Conservation (phyloP, 1,140 invertebrate species). For the Bradysia coprophila region DNA sequence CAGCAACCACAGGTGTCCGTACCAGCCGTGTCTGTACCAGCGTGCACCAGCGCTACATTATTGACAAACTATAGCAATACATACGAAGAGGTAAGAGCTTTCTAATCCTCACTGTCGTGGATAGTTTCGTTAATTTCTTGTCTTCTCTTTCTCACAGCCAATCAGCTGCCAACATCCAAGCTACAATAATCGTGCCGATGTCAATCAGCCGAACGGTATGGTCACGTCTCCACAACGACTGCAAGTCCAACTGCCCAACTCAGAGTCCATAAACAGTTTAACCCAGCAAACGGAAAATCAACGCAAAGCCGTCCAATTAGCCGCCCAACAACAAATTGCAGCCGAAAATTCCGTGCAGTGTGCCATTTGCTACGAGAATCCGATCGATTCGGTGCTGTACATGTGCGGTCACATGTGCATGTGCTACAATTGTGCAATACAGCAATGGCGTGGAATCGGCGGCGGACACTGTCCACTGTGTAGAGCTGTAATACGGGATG, state of each 20-base stretch:
- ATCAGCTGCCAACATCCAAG: constrained; percentile 10
- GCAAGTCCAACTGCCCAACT: constrained; percentile 21
- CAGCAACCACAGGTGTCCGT: constrained; percentile 10
- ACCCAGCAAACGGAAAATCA: neutral
- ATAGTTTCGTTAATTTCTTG: neutral
- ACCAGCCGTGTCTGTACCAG: no score
- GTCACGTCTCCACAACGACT: constrained; percentile 17
- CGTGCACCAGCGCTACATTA: constrained; percentile 23
- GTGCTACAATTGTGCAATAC: constrained; percentile 89
- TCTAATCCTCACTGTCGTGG: neutral
- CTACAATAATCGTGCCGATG: no score
- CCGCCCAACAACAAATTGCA: no score
- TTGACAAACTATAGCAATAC: constrained; percentile 37
- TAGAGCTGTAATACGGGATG: constrained; percentile 77
- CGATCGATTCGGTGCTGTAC: constrained; percentile 84
- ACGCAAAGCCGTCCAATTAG: constrained; percentile 10
- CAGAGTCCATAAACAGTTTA: constrained; percentile 29
- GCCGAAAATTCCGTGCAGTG: no score
- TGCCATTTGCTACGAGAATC: constrained; percentile 85
- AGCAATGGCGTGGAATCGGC: constrained; percentile 77
- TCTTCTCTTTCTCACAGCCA: constrained; percentile 3
- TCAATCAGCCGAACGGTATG: no score
- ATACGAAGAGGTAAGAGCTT: constrained; percentile 34
- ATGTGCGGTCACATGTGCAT: constrained; percentile 98
- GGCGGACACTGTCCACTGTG: constrained; percentile 89